Evolutionary conservation across 2,888 invertebrate species (phyloP), one percentile per base, ranked within the genome.

Genomic region (Diloba caeruleocephala): DNA sequence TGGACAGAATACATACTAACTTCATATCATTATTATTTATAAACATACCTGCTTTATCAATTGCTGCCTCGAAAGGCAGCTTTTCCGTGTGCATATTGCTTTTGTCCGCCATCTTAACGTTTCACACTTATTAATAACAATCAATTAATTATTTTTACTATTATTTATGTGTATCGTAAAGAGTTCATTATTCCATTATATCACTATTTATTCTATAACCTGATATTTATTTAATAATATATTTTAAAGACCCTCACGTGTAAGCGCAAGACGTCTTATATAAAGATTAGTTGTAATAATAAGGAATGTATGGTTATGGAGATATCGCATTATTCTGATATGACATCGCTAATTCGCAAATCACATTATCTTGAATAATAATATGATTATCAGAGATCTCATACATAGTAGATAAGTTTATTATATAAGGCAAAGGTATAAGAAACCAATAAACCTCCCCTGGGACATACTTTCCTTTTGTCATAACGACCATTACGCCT

Each of bases 11-110:
- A n/a, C n/a, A n/a, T n/a, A n/a, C n/a, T n/a, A n/a, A n/a, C n/a
- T n/a, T 28, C 32, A 66, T 52, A 46, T 33, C 9, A 3, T 1
- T n/a, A 33, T 6, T 17, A 9, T 26, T 7, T 21, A 5, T 23
- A 12, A 21, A 64, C 69, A 39, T 58, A 86, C 85, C 86, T 44
- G 84, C 75, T 72, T 71, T 74, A 13, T 84, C 61, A 3, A 86
- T 59, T 0, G 86, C 86, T 0, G 53, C 78, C 48, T 86, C 86
- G 19, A 86, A 78, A 0, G 74, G 52, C 43, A 85, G 57, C 32
- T 68, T 78, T 7, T 61, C 70, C 1, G 55, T 42, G 0, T 48
- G 23, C 19, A 45, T 48, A 13, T 43, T 55, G 33, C 26, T 21
- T 21, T 21, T 21, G 6, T 21, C 21, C 6, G 21, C 21, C 21